Evolutionary conservation across 2,888 invertebrate genomes (phyloP), one percentile per base, ranked within the genome.

Genomic region (Siphlonurus alternatus): DNA sequence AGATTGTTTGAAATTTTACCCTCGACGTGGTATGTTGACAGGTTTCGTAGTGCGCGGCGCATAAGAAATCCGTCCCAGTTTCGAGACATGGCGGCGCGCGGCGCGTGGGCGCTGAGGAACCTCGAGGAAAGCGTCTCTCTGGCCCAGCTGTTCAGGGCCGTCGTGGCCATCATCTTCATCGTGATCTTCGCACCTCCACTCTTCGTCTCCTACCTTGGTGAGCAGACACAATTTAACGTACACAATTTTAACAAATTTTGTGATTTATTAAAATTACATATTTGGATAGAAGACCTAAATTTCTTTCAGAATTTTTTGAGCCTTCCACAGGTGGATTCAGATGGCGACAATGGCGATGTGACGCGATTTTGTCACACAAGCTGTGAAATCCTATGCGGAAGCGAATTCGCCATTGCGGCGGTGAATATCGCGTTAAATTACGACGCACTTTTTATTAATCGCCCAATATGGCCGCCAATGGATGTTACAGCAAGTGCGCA

Each of bases 21-120:
- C n/a, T n/a, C n/a, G n/a, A n/a, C n/a, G n/a, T n/a, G n/a, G n/a
- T n/a, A n/a, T n/a, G n/a, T 23, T 51, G 22, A 2, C 61, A 64
- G 64, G 64, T 64, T 59, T 25, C 60, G 64, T 2, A 64, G 64
- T 61, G 64, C 61, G 19, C 59, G 60, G 20, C 59, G 64, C 53
- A 53, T 60, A 53, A 25, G 64, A 23, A 23, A 59, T 56, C 60
- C 60, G 51, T 61, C 64, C 25, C 60, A 15, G 5, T 61, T 53
- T 38, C 59, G 23, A 24, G 60, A 60, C 23, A 64, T 64, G 64
- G 64, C 64, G 2, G 60, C 64, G 2, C 59, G 64, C 25, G 64
- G 61, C 1, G 19, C 61, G 3, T 64, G 64, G 64, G 53, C 25
- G n/a, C 61, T 64, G 10, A 51, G 53, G n/a, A 61, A 59, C 61